Evolutionary conservation across 2,113 vertebrate genomes (phyloP), one percentile per base, ranked within the genome.

Genomic region (Turnix velox): DNA sequence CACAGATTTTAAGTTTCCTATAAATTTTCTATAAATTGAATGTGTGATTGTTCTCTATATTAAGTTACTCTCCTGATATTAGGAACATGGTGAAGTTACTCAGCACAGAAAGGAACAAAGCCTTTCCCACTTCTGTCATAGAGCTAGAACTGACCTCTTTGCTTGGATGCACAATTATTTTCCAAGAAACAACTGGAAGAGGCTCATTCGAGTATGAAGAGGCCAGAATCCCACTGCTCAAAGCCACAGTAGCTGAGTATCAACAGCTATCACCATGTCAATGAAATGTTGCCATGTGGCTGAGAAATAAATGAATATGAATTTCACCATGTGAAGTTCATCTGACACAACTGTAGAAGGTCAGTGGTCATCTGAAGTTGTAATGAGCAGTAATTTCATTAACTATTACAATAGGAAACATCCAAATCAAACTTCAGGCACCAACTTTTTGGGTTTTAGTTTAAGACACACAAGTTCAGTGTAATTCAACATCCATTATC

Each of bases 371-470:
- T 43, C 33, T 76, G 71, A 91, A 68, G 61, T 28, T 42, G 40
- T 24, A 49, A 24, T 27, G 42, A 82, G 30, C 30, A 79, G 46
- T 80, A 0, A 0, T 71, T 68, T 42, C 58, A 43, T 59, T 69
- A 78, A 87, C 30, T 37, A 77, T 91, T 87, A 76, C 92, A 96
- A 95, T 35, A 66, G 61, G 45, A 88, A 88, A 91, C 19, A 49
- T 3, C 93, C 97, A 95, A 97, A 98, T 92, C 59, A 95, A 92
- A 92, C 81, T 97, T 97, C 96, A 98, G 97, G 97, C 97, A 97
- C 87, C 94, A 95, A 92, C 96, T 78, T 55, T 97, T 96, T 97
- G 96, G 97, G 91, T 94, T 98, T 96, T 90, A 95, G 93, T 97
- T 96, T 95, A 89, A 94, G 87, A 84, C 97, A 84, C 78, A 91